Evolutionary conservation across 2,797 vertebrate genomes (phyloP).

Genomic region (Silurus lanzhouensis): DNA sequence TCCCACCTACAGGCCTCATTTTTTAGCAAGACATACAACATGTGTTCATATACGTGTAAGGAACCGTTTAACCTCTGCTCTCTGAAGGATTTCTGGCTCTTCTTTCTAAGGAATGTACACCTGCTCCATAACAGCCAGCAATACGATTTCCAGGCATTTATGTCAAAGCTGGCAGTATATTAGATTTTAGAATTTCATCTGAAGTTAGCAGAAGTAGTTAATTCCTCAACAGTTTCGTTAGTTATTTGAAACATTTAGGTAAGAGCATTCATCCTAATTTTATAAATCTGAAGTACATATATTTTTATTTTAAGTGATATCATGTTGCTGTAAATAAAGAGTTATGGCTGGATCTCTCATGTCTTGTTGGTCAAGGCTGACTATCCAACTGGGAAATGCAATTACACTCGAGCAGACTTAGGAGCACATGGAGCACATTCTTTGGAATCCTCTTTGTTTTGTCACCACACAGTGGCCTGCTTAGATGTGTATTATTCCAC

Average conservation of each 20-base stretch:
- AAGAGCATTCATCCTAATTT: background rate
- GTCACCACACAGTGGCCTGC: slow-evolving; percentile 76
- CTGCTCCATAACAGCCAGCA: slow-evolving; percentile 59
- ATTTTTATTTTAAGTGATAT: slow-evolving; percentile 31
- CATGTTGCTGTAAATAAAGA: background rate
- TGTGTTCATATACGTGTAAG: slow-evolving; percentile 59
- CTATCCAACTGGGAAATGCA: slow-evolving; percentile 62
- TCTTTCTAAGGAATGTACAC: slow-evolving; percentile 69
- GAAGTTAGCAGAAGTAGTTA: background rate
- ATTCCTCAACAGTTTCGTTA: background rate
- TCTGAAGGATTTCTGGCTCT: slow-evolving; percentile 61
- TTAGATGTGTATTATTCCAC: slow-evolving; percentile 87
- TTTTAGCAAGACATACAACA: slow-evolving; percentile 58
- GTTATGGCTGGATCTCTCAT: slow-evolving; percentile 43
- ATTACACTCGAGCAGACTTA: slow-evolving; percentile 63
- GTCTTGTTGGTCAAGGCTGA: slow-evolving; percentile 72
- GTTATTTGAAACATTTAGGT: background rate
- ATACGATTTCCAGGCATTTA: background rate
- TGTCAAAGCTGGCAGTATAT: background rate
- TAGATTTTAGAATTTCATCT: slow-evolving; percentile 28
- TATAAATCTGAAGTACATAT: slow-evolving; percentile 10
- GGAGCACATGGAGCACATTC: slow-evolving; percentile 82
- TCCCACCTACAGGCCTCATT: slow-evolving; percentile 58
- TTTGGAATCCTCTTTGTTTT: slow-evolving; percentile 88
- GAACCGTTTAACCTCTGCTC: slow-evolving; percentile 65